Evolutionary conservation across 1,140 invertebrate species (phyloP).

Genomic region (Tetragonula clypearis): DNA sequence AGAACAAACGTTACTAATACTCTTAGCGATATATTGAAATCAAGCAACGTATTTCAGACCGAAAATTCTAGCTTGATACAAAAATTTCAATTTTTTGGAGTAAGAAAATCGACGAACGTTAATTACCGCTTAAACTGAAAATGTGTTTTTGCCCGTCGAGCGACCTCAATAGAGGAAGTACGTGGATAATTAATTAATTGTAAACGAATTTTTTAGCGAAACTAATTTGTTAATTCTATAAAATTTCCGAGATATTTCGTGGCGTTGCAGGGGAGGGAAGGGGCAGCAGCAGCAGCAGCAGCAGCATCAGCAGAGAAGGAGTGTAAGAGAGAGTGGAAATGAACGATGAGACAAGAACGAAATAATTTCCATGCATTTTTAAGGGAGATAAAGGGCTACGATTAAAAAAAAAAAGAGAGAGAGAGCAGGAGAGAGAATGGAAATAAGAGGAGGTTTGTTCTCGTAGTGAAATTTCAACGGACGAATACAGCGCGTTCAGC

Average conservation of each 20-base stretch:
- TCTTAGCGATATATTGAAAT: too few relatives aligned
- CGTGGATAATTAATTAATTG: slow-evolving; percentile 35
- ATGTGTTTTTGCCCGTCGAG: slow-evolving; percentile 35
- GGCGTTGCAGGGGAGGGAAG: too few relatives aligned
- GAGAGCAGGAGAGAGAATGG: neutral
- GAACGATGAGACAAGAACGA: neutral
- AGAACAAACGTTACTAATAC: too few relatives aligned
- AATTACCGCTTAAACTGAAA: slow-evolving; percentile 62
- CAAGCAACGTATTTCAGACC: neutral
- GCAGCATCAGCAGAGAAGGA: too few relatives aligned
- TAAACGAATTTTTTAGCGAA: slow-evolving; percentile 30
- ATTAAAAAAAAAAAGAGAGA: neutral
- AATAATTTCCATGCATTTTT: slow-evolving; percentile 18
- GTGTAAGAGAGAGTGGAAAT: neutral
- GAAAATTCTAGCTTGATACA: neutral
- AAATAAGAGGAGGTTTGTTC: neutral
- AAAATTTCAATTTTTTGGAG: slow-evolving; percentile 44
- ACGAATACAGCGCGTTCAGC: neutral
- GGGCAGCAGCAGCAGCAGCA: too few relatives aligned
- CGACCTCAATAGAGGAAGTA: neutral
- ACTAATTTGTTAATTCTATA: neutral
- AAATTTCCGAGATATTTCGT: neutral
- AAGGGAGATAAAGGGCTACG: neutral
- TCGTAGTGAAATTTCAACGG: neutral
- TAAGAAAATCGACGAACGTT: slow-evolving; percentile 57